Evolutionary conservation across 2,888 invertebrate genomes (phyloP), one percentile per base, ranked within the genome.

Genomic region (Calliphora vomitoria): DNA sequence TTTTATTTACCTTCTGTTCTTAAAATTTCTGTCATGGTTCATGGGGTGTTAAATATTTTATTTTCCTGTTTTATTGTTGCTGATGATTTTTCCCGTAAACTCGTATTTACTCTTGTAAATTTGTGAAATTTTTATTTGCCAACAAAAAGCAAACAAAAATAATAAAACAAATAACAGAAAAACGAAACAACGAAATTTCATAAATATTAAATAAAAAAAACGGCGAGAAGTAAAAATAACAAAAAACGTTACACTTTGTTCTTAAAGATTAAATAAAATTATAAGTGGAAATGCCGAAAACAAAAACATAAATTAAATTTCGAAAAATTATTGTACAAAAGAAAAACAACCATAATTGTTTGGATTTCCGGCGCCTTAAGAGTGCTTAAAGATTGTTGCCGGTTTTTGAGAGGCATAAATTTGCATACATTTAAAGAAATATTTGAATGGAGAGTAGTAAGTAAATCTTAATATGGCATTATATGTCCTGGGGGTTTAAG

Each of bases 91-190:
- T 25, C 58, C 44, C n/a, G 18, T 18, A 55, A 47, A 13, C 38
- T 41, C 11, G 8, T 81, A 69, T 76, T 83, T 78, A 83, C 83
- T 71, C 64, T 76, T 76, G 50, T 41, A 71, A 83, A 76, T 62
- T 62, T 76, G 62, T 41, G 60, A 41, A 82, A 76, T 76, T 1
- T 25, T 58, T 58, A 58, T 58, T 58, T 58, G 55, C 55, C 55
- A 20, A 55, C 18, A 55, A 55, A 55, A 18, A 18, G 10, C 55
- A 55, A 20, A 20, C 0, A 20, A 55, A 55, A 55, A 0, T 0
- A 55, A 55, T 3, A 10, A 55, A 55, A 20, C 20, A 20, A 55
- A 15, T 50, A 50, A 1, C 15, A 50, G 2, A 20, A 55, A 1
- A 20, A 55, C 3, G 18, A 20, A 58, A 58, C 13, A 58, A 25